These are phyloP conservation scores for Cheirogaleus medius DNA, from an alignment of 2,113 vertebrate genomes.

Conservation along the genomic window DNA sequence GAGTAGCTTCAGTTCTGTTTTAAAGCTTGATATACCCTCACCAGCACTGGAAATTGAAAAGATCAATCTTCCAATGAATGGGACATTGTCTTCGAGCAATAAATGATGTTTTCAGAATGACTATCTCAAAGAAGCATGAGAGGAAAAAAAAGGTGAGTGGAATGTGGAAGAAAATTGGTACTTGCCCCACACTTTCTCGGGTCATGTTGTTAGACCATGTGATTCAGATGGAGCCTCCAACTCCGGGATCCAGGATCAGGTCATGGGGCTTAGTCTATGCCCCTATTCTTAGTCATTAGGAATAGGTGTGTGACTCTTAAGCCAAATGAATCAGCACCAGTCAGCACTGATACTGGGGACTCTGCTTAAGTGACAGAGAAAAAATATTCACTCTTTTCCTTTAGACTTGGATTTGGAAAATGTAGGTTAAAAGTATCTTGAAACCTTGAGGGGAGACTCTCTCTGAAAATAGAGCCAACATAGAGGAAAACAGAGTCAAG, in stretches of 20 bases:
- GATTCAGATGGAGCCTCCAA: not conserved
- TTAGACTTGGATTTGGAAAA: not conserved
- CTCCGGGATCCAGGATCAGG: not conserved
- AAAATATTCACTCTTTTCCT: not conserved
- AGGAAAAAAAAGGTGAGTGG: not conserved
- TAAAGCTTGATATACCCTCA: conserved; percentile 76
- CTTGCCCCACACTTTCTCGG: not conserved
- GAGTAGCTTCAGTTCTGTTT: conserved; percentile 77
- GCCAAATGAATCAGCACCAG: not conserved
- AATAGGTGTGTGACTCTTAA: not conserved
- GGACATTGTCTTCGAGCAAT: conserved; percentile 69
- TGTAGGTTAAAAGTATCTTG: not conserved
- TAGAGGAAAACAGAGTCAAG: not conserved
- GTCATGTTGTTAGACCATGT: not conserved
- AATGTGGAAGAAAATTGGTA: not conserved
- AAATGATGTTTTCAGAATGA: conserved; percentile 75
- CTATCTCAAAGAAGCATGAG: not conserved
- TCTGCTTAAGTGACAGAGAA: not conserved
- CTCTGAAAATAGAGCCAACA: not conserved
- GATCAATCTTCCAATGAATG: conserved; percentile 82
- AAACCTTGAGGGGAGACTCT: not conserved
- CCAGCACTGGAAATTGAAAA: conserved; percentile 80
- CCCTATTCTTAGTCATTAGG: not conserved
- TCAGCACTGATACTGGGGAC: not conserved
- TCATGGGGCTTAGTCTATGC: not conserved